A percentile compares a stretch with the other conserved stretches of the same genome.
Conservation (phyloP, 2,113 vertebrate species). For the Heterotilapia buettikoferi region DNA sequence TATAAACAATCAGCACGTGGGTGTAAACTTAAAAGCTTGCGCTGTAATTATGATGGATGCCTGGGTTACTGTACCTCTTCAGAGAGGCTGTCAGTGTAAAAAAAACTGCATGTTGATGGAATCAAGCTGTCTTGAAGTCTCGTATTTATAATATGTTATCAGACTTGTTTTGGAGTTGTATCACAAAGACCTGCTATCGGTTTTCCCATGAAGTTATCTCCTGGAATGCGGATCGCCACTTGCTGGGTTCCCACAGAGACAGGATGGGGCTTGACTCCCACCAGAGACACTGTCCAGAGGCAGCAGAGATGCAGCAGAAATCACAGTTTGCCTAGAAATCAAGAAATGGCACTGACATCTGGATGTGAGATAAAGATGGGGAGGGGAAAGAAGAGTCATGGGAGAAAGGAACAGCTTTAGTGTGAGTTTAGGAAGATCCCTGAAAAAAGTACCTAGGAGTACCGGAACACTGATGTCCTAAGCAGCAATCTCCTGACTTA, state of each 20-base stretch:
- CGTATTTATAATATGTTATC: constrained; percentile 23
- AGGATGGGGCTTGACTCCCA: constrained; percentile 32
- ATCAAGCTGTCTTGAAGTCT: constrained; percentile 12
- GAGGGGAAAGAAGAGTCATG: neutral
- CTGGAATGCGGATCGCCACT: constrained; percentile 42
- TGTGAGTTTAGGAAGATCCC: neutral
- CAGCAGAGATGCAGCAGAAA: neutral
- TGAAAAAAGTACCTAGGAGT: neutral
- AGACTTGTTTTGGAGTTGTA: constrained; percentile 33
- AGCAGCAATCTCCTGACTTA: neutral
- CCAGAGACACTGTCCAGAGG: constrained; percentile 35
- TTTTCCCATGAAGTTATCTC: constrained; percentile 52
- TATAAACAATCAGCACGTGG: constrained; percentile 42
- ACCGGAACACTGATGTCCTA: neutral
- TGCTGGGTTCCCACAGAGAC: constrained; percentile 30
- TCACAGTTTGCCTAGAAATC: constrained; percentile 20
- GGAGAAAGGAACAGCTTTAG: neutral
- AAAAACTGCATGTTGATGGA: constrained; percentile 11
- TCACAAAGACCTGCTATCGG: constrained; percentile 25
- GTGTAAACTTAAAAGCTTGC: constrained; percentile 14
- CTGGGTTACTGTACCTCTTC: constrained; percentile 8
- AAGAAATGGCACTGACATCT: neutral
- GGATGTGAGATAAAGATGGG: neutral
- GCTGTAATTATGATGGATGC: constrained; percentile 43
- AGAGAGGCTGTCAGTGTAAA: neutral